Evolutionary conservation across 2,113 vertebrate species (phyloP).

Genomic region (Petrocephalus microphthalmus): DNA sequence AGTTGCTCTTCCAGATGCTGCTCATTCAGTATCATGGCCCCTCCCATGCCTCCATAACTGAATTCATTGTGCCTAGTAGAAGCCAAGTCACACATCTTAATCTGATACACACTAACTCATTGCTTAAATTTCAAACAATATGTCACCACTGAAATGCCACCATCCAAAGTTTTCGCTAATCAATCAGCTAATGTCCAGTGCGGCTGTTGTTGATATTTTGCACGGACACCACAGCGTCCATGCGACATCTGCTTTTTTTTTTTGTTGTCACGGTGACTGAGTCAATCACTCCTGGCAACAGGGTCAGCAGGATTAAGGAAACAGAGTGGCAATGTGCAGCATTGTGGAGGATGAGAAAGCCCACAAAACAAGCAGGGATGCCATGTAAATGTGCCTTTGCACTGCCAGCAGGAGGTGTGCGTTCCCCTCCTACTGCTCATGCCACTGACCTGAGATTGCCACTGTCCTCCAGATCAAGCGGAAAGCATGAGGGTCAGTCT

Average conservation of each 20-base stretch:
- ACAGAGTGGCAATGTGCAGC: neutral
- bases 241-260: neutral
- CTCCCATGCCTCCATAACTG: neutral
- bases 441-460: neutral
- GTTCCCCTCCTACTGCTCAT: neutral
- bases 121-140: neutral
- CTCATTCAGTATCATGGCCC: neutral
- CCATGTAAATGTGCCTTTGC: neutral
- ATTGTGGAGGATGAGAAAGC: neutral
- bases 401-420: neutral
- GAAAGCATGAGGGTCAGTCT: neutral
- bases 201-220: neutral
- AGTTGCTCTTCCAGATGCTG: neutral
- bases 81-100: neutral
- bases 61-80: neutral
- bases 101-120: neutral
- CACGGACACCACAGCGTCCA: neutral
- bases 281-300: neutral
- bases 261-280: neutral
- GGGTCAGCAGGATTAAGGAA: neutral
- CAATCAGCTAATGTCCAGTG: neutral
- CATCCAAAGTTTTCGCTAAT: neutral
- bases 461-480: neutral
- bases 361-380: neutral
- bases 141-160: neutral